A percentile compares a stretch with the other conserved stretches of the same genome.
Conservation (phyloP, 2,888 invertebrate species). For the Dascillus cervinus region DNA sequence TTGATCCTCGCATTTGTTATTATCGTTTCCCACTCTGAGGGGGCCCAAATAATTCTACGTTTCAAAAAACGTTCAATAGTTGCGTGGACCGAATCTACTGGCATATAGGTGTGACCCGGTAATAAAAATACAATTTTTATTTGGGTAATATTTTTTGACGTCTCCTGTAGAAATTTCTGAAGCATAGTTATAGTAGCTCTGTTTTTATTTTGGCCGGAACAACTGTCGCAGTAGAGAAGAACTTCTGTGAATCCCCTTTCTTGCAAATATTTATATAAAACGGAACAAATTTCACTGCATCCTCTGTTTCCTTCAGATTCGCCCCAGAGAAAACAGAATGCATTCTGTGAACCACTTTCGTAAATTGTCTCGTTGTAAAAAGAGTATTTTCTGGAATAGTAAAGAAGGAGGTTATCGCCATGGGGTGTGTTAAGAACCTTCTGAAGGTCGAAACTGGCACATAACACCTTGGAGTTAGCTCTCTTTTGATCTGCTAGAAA, state of each 20-base stretch:
- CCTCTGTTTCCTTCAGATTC: conserved; percentile 16
- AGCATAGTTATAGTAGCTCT: conserved; percentile 10
- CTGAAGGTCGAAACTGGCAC: conserved; percentile 17
- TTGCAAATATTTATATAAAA: conserved; percentile 18
- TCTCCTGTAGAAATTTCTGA: neutral
- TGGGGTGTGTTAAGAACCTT: conserved; percentile 20
- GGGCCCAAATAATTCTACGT: conserved; percentile 20
- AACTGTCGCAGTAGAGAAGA: conserved; percentile 16
- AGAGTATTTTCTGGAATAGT: conserved; percentile 19
- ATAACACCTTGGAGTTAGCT: neutral
- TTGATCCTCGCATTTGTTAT: conserved; percentile 17
- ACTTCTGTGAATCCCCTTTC: conserved; percentile 3
- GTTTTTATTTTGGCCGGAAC: conserved; percentile 14
- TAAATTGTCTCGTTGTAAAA: conserved; percentile 22
- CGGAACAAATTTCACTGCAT: conserved; percentile 9
- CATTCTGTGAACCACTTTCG: conserved; percentile 17
- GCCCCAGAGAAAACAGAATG: conserved; percentile 18
- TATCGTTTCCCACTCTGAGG: conserved; percentile 22
- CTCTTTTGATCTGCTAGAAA: neutral
- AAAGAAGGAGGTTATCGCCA: conserved; percentile 16
- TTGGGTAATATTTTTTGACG: neutral
- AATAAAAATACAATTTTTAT: conserved; percentile 1
- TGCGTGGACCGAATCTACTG: conserved; percentile 3
- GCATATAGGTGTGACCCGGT: conserved; percentile 5
- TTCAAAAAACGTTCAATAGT: conserved; percentile 13